Percentiles rank a stretch among this genome's conserved stretches.
These are phyloP conservation scores for Apistogramma diplotaenia DNA, from an alignment of 2,113 vertebrate species.

Conservation along the genomic window DNA sequence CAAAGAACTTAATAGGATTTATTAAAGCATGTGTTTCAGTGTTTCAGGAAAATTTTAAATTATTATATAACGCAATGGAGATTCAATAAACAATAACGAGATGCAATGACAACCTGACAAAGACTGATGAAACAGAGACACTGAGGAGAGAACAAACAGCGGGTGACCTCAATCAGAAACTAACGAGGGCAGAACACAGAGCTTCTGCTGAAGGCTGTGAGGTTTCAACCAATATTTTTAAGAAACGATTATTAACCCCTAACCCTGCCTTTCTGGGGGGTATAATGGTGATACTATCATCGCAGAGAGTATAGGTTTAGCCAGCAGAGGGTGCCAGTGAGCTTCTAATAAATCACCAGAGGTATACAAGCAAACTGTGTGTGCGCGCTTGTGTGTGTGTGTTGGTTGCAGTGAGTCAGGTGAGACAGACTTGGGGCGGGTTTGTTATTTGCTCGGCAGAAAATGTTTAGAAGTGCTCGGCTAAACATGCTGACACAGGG, in stretches of 20 bases:
- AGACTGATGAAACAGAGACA: not conserved
- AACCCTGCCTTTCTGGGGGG: not conserved
- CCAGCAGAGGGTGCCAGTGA: slow-evolving; percentile 46
- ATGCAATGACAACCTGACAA: not conserved
- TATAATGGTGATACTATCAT: not conserved
- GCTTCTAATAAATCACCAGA: not conserved
- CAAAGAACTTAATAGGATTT: not conserved
- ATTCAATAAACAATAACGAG: not conserved
- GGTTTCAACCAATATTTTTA: not conserved
- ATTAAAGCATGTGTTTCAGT: not conserved
- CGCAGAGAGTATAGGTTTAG: not conserved
- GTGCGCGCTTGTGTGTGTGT: not conserved
- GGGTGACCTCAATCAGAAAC: not conserved
- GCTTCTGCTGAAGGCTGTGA: not conserved
- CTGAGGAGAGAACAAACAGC: not conserved
- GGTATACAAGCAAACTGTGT: slow-evolving; percentile 19
- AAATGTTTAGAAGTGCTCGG: slow-evolving; percentile 42
- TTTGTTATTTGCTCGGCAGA: slow-evolving; percentile 59
- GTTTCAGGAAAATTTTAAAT: not conserved
- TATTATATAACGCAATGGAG: not conserved
- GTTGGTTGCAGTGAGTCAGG: slow-evolving; percentile 27
- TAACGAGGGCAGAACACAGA: not conserved
- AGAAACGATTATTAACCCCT: not conserved
- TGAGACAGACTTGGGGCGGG: slow-evolving; percentile 39
- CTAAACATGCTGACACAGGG: slow-evolving; percentile 58